Percentiles rank a stretch among this genome's conserved stretches.
phyloP scores from a whole-genome alignment of 2,888 invertebrate genomes.

The Lomographa bimaculata region DNA sequence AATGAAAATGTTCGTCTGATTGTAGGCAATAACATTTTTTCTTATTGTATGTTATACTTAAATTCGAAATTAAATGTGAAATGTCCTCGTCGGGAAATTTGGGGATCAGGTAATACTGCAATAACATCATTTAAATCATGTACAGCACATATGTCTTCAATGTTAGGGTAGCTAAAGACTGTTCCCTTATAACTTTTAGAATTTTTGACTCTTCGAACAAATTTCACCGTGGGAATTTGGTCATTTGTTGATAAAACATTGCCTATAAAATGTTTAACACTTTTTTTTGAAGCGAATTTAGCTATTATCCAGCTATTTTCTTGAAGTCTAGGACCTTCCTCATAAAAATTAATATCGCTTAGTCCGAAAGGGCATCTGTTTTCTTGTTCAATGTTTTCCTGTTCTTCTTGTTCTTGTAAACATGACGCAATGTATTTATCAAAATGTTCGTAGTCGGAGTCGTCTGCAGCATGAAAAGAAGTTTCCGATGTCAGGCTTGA shows the following conservation, averaged over 20 bases:
- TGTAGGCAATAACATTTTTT: not conserved
- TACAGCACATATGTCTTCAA: conserved; percentile 3
- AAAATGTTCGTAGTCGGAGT: conserved; percentile 8
- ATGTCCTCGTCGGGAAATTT: conserved; percentile 16
- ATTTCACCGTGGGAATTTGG: not conserved
- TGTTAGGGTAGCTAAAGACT: conserved; percentile 11
- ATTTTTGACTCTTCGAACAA: conserved; percentile 10
- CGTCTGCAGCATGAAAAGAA: not conserved
- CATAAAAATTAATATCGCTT: conserved; percentile 11
- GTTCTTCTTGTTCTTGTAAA: conserved; percentile 21
- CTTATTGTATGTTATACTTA: conserved; percentile 12
- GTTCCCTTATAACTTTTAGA: conserved; percentile 9
- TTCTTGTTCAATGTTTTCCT: conserved; percentile 6
- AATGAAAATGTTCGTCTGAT: too few relatives aligned
- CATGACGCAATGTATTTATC: conserved; percentile 18
- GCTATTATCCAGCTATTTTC: conserved; percentile 4
- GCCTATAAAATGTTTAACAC: not conserved
- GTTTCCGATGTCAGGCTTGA: conserved; percentile 8
- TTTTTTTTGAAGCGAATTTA: conserved; percentile 7
- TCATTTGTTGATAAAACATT: not conserved
- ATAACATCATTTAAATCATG: conserved; percentile 12
- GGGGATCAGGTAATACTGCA: conserved; percentile 17
- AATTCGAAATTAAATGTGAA: conserved; percentile 9
- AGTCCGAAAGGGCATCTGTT: conserved; percentile 4
- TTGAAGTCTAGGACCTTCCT: conserved; percentile 3